Evolutionary conservation across 2,113 vertebrate species (phyloP).

Genomic region (Gobio gobio): DNA sequence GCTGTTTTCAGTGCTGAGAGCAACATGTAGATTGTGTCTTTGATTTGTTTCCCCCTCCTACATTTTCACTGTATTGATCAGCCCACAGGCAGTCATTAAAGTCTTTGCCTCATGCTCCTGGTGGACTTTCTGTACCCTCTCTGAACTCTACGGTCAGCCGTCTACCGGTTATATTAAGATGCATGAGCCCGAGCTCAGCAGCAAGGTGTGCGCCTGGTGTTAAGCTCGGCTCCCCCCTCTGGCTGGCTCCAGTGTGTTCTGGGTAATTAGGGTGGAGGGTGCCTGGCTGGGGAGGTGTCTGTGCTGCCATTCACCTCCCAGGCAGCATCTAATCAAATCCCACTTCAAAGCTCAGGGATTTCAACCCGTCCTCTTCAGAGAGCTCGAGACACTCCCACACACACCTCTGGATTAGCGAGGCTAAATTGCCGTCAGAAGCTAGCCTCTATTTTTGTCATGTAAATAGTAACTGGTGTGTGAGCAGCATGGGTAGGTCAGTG

Average conservation of each 20-base stretch:
- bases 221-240: constrained; percentile 35
- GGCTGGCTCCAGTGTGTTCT: constrained; percentile 47
- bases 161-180: constrained; percentile 30
- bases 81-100: constrained; percentile 5
- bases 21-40: constrained; percentile 31
- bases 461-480: not conserved
- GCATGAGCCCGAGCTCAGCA: constrained; percentile 40
- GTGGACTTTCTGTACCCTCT: constrained; percentile 42
- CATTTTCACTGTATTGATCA: constrained; percentile 14
- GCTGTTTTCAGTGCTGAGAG: constrained; percentile 4
- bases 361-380: constrained; percentile 63
- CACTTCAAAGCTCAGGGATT: constrained; percentile 75
- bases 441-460: constrained; percentile 31
- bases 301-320: constrained; percentile 59
- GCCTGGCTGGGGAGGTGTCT: constrained; percentile 61
- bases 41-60: not conserved
- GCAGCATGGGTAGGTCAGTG: constrained; percentile 15
- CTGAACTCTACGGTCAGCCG: constrained; percentile 37
- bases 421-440: constrained; percentile 41
- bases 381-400: constrained; percentile 45
- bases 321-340: constrained; percentile 72
- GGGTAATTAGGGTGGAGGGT: constrained; percentile 58
- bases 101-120: constrained; percentile 20
- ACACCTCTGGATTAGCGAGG: constrained; percentile 37
- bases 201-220: constrained; percentile 25